A percentile compares a stretch with the other conserved stretches of the same genome.
Evolutionary conservation across 1,140 invertebrate species (phyloP).

Genomic region (Bombus superbus): DNA sequence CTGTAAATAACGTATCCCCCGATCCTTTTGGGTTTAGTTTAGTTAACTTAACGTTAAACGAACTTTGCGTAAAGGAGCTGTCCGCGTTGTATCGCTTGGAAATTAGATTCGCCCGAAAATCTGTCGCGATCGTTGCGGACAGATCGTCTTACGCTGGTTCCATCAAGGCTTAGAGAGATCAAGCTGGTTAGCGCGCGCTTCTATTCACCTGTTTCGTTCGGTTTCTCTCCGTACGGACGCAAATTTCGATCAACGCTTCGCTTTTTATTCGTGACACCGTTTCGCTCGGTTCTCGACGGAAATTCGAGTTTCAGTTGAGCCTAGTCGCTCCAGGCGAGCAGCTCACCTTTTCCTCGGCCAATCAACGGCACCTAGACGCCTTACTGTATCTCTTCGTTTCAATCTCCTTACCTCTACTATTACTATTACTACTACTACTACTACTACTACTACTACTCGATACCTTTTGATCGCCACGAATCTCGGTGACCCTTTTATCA

Average conservation of each 20-base stretch:
- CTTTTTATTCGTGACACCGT: slow-evolving; percentile 53
- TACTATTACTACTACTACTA: too few relatives aligned
- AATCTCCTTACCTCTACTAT: background rate
- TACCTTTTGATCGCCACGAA: background rate
- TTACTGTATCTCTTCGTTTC: background rate
- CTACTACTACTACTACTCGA: too few relatives aligned
- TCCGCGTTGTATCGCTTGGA: background rate
- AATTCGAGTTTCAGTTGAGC: slow-evolving; percentile 20
- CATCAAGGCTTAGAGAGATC: slow-evolving; percentile 4
- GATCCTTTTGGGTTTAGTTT: slow-evolving; percentile 42
- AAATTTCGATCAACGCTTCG: slow-evolving; percentile 39
- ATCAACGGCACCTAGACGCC: background rate
- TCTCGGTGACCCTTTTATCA: background rate
- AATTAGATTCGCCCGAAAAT: background rate
- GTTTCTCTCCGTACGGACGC: slow-evolving; percentile 31
- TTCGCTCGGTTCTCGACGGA: slow-evolving; percentile 49
- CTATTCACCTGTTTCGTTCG: slow-evolving; percentile 39
- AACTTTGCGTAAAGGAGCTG: background rate
- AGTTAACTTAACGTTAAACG: background rate
- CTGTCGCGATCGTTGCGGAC: background rate
- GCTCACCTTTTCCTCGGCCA: background rate
- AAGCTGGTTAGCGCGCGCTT: slow-evolving; percentile 34
- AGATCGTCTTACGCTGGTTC: background rate
- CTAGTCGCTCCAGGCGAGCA: slow-evolving; percentile 25
- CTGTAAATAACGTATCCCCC: slow-evolving; percentile 47